phyloP scores from a whole-genome alignment of 2,113 vertebrate genomes.

The Rhinoderma darwinii region DNA sequence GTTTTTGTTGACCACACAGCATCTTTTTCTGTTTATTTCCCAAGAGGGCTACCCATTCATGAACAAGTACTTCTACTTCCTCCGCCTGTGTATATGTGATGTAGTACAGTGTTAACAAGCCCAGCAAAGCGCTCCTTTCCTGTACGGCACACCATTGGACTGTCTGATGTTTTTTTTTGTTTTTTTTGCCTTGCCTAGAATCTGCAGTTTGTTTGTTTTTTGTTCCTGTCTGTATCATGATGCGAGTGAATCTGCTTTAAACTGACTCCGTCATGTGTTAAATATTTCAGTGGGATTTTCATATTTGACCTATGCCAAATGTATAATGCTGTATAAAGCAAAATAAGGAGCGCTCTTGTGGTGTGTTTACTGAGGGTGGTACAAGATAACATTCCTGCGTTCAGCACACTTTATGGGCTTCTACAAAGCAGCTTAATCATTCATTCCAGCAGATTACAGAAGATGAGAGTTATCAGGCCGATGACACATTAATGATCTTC shows the following conservation, averaged over 20 bases:
- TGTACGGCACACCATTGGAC: neutral
- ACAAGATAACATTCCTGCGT: conserved; percentile 51
- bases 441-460: conserved; percentile 52
- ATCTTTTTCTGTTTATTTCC: conserved; percentile 16
- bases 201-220: neutral
- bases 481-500: conserved; percentile 41
- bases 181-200: neutral
- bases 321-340: neutral
- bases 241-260: neutral
- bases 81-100: neutral
- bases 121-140: neutral
- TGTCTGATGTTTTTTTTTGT: neutral
- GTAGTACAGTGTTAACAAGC: conserved; percentile 4
- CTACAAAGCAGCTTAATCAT: conserved; percentile 44
- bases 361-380: conserved; percentile 50
- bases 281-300: conserved; percentile 23
- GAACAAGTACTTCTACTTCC: conserved; percentile 22
- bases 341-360: neutral
- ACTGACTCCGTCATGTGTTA: conserved; percentile 1
- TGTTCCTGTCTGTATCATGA: neutral
- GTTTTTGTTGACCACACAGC: neutral
- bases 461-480: conserved; percentile 43
- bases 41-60: conserved; percentile 28
- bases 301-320: conserved; percentile 12
- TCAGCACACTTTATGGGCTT: conserved; percentile 33